Base-by-base conservation (phyloP, 2,113 vertebrate genomes). In the Psettodes erumei region DNA sequence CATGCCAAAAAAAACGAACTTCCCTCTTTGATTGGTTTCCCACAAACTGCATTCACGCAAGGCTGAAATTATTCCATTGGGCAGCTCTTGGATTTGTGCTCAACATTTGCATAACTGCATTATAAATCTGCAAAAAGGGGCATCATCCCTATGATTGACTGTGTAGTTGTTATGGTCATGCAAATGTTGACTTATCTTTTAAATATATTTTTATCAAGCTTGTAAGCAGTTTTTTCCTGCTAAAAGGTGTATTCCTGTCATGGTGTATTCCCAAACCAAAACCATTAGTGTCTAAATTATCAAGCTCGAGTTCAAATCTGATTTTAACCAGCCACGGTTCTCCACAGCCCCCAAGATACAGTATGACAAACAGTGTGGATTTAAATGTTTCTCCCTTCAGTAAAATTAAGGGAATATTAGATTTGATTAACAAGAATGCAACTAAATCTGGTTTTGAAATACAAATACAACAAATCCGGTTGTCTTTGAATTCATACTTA, bases 11-110 rank as follows among this genome's bases (percentile, higher is more conserved):
- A 18, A 54, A 68, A 15, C n/a, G 2, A n/a, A 54, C 58, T 21
- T n/a, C 48, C 21, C 12, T 3, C 35, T 76, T 43, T 32, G 45
- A 33, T 63, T 54, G 28, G 40, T 58, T 69, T 13, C 75, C 55
- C 59, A 56, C 42, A 38, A 27, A 27, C 55, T 66, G 61, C 45
- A 60, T n/a, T n/a, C n/a, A n/a, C n/a, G 59, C 7, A 13, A 40
- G 3, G n/a, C 37, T 53, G 35, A 4, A 43, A 50, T 61, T 27
- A 38, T 23, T 47, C 38, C 32, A 40, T 1, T 37, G 45, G 16
- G n/a, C 51, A 60, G 27, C 32, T 64, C 32, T 55, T 12, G 2
- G 59, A 43, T 28, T 50, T 13, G 21, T 16, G 15, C 35, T 9
- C 61, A 45, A 47, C 13, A 50, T 53, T 53, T 65, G 37, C 8